phyloP scores from a whole-genome alignment of 2,888 invertebrate genomes.

The Kryphioiulus occultus region DNA sequence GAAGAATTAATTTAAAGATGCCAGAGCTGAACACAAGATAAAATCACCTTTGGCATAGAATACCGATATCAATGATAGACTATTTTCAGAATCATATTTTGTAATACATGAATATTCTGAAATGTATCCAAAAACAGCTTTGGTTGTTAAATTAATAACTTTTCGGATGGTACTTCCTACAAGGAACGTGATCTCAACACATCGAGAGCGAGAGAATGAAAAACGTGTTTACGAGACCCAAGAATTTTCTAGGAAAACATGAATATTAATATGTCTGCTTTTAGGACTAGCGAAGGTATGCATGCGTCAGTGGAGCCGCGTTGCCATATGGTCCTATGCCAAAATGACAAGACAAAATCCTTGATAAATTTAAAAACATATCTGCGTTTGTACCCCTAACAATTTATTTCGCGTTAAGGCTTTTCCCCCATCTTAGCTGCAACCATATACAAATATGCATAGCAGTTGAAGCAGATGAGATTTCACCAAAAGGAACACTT shows the following conservation, averaged over 20 bases:
- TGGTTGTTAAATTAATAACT: conserved; percentile 9
- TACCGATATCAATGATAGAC: too few relatives aligned
- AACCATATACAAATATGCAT: background rate
- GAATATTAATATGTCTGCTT: background rate
- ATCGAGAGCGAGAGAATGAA: background rate
- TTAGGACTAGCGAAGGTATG: background rate
- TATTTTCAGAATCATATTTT: too few relatives aligned
- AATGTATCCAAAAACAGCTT: background rate
- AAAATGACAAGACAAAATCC: background rate
- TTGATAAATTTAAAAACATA: conserved; percentile 22
- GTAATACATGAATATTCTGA: too few relatives aligned
- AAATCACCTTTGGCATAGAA: too few relatives aligned
- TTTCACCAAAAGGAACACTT: background rate
- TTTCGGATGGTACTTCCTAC: background rate
- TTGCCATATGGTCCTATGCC: conserved; percentile 8
- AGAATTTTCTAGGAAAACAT: background rate
- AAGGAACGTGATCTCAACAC: conserved; percentile 2
- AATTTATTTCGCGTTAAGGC: background rate
- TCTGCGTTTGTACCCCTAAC: background rate
- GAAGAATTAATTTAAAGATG: too few relatives aligned
- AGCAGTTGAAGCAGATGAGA: background rate
- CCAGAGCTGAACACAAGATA: too few relatives aligned
- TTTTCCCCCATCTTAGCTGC: background rate
- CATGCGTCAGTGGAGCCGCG: background rate
- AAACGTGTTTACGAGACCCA: background rate